phyloP scores from a whole-genome alignment of 2,113 vertebrate genomes.

The Arizona elegans region DNA sequence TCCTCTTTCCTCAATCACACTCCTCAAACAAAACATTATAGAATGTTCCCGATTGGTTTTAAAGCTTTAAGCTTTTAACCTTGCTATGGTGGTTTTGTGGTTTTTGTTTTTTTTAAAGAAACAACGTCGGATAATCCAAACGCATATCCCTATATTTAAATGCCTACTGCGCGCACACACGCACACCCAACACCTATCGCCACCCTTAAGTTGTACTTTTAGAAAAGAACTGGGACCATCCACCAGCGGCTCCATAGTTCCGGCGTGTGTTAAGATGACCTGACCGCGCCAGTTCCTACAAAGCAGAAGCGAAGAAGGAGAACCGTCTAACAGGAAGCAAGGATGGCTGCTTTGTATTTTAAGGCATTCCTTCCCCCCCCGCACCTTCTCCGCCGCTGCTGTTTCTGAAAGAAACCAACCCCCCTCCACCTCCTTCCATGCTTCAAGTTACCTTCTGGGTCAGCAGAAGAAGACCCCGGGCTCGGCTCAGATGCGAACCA shows the following conservation, averaged over 20 bases:
- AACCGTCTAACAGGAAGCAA: background rate
- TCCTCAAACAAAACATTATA: background rate
- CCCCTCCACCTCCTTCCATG: background rate
- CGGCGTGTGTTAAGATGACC: background rate
- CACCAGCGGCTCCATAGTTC: background rate
- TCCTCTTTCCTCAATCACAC: background rate
- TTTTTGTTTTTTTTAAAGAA: background rate
- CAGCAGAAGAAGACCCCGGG: background rate
- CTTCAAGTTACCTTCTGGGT: background rate
- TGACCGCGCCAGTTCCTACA: background rate
- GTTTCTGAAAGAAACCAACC: background rate
- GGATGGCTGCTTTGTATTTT: background rate
- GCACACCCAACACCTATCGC: background rate
- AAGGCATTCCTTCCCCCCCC: background rate
- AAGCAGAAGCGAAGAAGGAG: background rate
- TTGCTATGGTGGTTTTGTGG: no score
- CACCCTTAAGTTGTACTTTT: background rate
- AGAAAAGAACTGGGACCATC: background rate
- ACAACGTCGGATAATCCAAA: background rate
- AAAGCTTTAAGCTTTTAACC: background rate
- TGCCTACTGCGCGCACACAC: background rate
- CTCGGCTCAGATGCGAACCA: accelerated
- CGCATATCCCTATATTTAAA: background rate
- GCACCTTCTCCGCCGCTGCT: background rate
- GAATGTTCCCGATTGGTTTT: background rate